Percentiles rank a stretch among this genome's conserved stretches.
These are phyloP conservation scores for Coryphaenoides rupestris DNA, from an alignment of 2,113 vertebrate genomes.

Conservation along the genomic window DNA sequence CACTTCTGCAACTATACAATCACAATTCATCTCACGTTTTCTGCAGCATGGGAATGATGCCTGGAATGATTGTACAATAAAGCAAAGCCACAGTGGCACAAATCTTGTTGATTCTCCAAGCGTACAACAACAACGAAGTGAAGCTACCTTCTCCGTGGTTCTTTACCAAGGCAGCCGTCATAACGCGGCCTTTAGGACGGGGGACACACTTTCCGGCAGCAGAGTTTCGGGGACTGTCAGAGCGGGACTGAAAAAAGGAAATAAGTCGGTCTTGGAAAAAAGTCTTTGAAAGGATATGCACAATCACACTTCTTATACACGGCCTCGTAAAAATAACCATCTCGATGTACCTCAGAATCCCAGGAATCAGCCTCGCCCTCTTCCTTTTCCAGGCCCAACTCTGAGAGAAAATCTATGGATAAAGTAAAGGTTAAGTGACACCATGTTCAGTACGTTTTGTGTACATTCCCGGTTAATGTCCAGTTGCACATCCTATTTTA, in stretches of 20 bases:
- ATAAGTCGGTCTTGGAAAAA: background rate
- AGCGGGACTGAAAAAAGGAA: slow-evolving; percentile 62
- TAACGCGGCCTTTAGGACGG: slow-evolving; percentile 29
- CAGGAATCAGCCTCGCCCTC: slow-evolving; percentile 79
- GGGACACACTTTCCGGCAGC: slow-evolving; percentile 26
- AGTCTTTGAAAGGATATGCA: background rate
- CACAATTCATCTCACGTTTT: slow-evolving; percentile 7
- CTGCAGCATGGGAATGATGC: slow-evolving; percentile 67
- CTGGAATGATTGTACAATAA: slow-evolving; percentile 46
- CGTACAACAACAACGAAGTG: background rate
- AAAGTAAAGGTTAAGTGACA: background rate
- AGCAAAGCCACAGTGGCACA: slow-evolving; percentile 14
- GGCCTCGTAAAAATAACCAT: no score
- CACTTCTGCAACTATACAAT: no score
- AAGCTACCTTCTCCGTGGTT: slow-evolving; percentile 71
- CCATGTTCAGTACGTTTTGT: background rate
- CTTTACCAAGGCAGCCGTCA: slow-evolving; percentile 35
- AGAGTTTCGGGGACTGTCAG: slow-evolving; percentile 58
- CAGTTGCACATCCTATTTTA: background rate
- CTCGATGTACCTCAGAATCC: slow-evolving; percentile 83
- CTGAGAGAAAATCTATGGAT: slow-evolving; percentile 71
- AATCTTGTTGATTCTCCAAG: slow-evolving; percentile 3
- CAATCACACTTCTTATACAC: no score
- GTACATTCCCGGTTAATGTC: background rate
- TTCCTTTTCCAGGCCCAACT: slow-evolving; percentile 70